A percentile compares a stretch with the other conserved stretches of the same genome.
phyloP scores from a whole-genome alignment of 2,888 invertebrate genomes.

The Lithophane socia region DNA sequence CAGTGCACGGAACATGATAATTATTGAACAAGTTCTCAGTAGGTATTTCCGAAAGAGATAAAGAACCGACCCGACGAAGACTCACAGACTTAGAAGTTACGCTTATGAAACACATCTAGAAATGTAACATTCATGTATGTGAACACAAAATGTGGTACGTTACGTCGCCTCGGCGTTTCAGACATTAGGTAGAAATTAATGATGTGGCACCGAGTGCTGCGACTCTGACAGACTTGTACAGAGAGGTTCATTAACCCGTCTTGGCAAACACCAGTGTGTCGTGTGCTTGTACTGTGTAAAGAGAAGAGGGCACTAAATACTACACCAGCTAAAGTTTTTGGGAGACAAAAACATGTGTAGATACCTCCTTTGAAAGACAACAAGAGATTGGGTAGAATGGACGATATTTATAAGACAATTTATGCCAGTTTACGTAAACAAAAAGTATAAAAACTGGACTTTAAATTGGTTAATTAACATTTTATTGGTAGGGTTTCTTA shows the following conservation, averaged over 20 bases:
- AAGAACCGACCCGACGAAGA: neutral
- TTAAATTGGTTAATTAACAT: neutral
- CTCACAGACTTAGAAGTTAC: constrained; percentile 1
- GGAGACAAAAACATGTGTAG: neutral
- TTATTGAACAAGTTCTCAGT: neutral
- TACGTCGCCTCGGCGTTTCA: constrained; percentile 78
- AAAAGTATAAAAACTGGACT: neutral
- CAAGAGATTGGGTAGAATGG: neutral
- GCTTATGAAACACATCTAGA: constrained; percentile 49
- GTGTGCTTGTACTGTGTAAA: constrained; percentile 24
- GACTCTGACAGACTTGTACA: constrained; percentile 80
- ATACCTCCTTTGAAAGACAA: neutral
- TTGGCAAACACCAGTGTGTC: constrained; percentile 66
- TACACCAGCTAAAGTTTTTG: constrained; percentile 21
- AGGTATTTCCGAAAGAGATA: neutral
- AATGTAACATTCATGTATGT: constrained; percentile 62
- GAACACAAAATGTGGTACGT: constrained; percentile 81
- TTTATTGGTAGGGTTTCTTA: neutral
- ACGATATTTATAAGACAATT: neutral
- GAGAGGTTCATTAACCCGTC: constrained; percentile 78
- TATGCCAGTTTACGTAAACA: neutral
- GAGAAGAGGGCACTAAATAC: constrained; percentile 20
- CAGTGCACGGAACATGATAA: neutral
- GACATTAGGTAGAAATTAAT: constrained; percentile 87
- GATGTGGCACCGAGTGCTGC: constrained; percentile 80